A percentile compares a stretch with the other conserved stretches of the same genome.
These are phyloP conservation scores for Dromius quadrimaculatus DNA, from an alignment of 2,888 invertebrate species.

Conservation along the genomic window DNA sequence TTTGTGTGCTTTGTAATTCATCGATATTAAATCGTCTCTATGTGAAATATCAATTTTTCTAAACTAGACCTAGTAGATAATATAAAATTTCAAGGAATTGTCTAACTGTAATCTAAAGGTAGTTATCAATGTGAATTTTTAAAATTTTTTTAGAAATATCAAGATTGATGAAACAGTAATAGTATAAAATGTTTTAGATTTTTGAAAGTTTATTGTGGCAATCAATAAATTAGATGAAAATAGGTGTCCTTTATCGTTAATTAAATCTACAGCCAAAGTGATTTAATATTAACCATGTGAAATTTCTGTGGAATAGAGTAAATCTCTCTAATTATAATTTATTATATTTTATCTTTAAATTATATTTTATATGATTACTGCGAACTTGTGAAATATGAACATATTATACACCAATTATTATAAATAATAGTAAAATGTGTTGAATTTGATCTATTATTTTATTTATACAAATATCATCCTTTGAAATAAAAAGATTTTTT, in stretches of 20 bases:
- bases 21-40: constrained; percentile 40
- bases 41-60: constrained; percentile 44
- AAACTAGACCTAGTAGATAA: constrained; percentile 31
- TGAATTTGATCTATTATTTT: constrained; percentile 1
- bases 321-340: constrained; percentile 11
- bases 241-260: constrained; percentile 25
- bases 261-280: constrained; percentile 26
- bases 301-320: constrained; percentile 35
- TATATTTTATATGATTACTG: constrained; percentile 23
- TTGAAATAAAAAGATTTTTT: too few species aligned
- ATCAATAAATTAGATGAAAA: constrained; percentile 33
- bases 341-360: constrained; percentile 3
- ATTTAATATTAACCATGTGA: constrained; percentile 16
- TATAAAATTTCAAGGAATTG: constrained; percentile 47
- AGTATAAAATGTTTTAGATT: constrained; percentile 20
- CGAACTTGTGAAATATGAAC: constrained; percentile 23
- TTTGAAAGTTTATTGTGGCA: constrained; percentile 40
- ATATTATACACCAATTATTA: constrained; percentile 40
- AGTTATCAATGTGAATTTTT: constrained; percentile 36
- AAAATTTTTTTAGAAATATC: constrained; percentile 33
- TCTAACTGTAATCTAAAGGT: constrained; percentile 36
- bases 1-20: constrained; percentile 30
- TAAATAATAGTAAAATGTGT: constrained; percentile 32
- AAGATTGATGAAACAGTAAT: constrained; percentile 22
- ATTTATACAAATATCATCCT: constrained; percentile 1